Evolutionary conservation across 2,797 vertebrate species (phyloP), one percentile per base, ranked within the genome.

Genomic region (Halcyon smyrnensis): DNA sequence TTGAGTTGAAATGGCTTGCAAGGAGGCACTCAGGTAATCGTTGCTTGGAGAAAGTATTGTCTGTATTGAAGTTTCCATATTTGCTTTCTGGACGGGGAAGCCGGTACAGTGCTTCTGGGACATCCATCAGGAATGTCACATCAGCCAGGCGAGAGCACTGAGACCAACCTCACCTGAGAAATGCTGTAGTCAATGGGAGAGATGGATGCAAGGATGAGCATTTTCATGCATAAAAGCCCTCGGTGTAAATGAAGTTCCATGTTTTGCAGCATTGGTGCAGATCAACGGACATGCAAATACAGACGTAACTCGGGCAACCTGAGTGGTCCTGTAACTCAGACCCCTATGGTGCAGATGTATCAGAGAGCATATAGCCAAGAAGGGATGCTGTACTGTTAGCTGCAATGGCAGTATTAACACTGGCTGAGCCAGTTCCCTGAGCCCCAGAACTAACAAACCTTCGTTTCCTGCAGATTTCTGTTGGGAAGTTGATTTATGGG

Each of bases 1-100:
- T 88, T 91, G 89, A 84, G 87, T 89, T 94, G 93, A 93, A 95
- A 91, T 92, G 75, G 57, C 73, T 91, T 91, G 86, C 92, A 95
- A 94, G 92, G 92, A 91, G 71, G 75, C 56, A n/a, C 86, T 75
- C 28, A 30, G 70, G 71, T 59, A 62, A 92, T 84, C 54, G 92
- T 73, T n/a, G 36, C 65, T 71, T 91, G 67, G 69, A 88, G 60
- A 73, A 93, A 88, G 60, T 81, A 94, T 41, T 95, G 71, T 71
- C 67, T 81, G 84, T 20, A 2, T 46, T 87, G 32, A 81, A 59
- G 80, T 65, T 74, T 87, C 68, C 46, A 4, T 70, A 60, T 85
- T 41, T 3, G 0, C 17, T 57, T 77, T 74, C 79, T 91, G 79
- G 71, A 37, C 5, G 64, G n/a, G 32, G 65, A 95, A 84, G 43